Base-by-base conservation (phyloP, 2,888 invertebrate species). In the Cryptocephalus primarius region DNA sequence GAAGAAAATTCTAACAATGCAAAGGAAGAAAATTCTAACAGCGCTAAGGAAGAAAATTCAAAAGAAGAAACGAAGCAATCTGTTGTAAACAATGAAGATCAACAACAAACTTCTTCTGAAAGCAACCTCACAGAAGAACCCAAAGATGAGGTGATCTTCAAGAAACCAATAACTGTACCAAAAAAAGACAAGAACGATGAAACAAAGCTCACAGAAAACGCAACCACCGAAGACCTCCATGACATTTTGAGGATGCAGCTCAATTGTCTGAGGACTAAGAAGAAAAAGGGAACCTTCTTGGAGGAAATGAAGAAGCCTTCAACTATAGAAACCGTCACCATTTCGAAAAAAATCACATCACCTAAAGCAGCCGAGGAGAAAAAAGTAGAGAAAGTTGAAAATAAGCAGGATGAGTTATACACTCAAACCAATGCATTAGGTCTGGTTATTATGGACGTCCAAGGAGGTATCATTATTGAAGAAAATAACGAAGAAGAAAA, bases 221-320 rank as follows among this genome's bases (percentile, higher is more conserved):
- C 14, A 13, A 32, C 9, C n/a, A 8, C 22, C 22, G 22, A 22
- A 22, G 57, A 61, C 45, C 52, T 64, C 32, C 41, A 62, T 39
- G 55, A 61, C 43, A 60, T 54, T 44, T 48, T 64, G 34, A 59
- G 55, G 47, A 42, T 60, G 40, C 64, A 64, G 44, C 48, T 64
- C 14, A 54, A 47, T 41, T 56, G 50, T 31, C 52, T 64, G 32
- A 48, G 64, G 43, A 61, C 53, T 36, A 55, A 54, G 43, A 64
- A 60, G 44, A 22, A 22, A 22, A 36, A 36, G 6, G 36, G 36
- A 12, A 11, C 6, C 12, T 36, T 36, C 36, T 12, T 36, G 4
- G 36, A 36, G 6, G 36, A 36, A 11, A 11, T 36, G n/a, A 36
- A 36, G n/a, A 36, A 36, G 6, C 12, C 36, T 11, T 11, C n/a